Conservation (phyloP, 2,888 invertebrate genomes). For the Salpingus planirostris region DNA sequence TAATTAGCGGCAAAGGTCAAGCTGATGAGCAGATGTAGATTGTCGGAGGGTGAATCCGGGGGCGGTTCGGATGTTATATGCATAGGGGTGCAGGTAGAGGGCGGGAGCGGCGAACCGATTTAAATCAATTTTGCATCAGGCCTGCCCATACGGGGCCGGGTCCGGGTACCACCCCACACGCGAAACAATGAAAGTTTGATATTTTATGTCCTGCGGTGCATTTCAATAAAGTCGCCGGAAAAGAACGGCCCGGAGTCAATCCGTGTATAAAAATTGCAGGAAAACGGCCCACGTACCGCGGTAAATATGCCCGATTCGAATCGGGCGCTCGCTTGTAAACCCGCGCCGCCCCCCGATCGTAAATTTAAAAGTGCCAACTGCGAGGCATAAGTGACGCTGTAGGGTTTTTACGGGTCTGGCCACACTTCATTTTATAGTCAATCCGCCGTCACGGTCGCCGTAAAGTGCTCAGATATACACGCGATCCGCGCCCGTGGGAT, state of each 20-base stretch:
- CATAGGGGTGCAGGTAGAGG: no score
- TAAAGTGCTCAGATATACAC: constrained; percentile 13
- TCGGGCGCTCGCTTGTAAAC: constrained; percentile 17
- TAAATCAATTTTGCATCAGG: no score
- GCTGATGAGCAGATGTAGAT: no score
- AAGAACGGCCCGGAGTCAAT: constrained; percentile 10
- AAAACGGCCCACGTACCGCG: constrained; percentile 8
- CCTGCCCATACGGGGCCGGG: no score
- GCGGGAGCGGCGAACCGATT: no score
- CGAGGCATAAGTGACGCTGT: constrained; percentile 13
- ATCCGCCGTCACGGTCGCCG: constrained; percentile 14
- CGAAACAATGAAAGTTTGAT: no score
- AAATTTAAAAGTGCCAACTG: constrained; percentile 20
- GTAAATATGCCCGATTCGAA: constrained; percentile 15
- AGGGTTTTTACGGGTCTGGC: constrained; percentile 15
- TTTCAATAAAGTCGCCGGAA: constrained; percentile 10
- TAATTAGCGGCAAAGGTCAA: no score
- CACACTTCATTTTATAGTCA: constrained; percentile 21
- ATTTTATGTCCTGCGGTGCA: no score
- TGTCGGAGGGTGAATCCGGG: no score
- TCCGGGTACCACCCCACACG: no score
- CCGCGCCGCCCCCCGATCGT: constrained; percentile 12
- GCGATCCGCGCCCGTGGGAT: no score
- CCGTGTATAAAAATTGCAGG: constrained; percentile 11
- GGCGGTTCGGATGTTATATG: no score